Base-by-base conservation (phyloP, 2,888 invertebrate genomes). In the Dermolepida albohirtum region DNA sequence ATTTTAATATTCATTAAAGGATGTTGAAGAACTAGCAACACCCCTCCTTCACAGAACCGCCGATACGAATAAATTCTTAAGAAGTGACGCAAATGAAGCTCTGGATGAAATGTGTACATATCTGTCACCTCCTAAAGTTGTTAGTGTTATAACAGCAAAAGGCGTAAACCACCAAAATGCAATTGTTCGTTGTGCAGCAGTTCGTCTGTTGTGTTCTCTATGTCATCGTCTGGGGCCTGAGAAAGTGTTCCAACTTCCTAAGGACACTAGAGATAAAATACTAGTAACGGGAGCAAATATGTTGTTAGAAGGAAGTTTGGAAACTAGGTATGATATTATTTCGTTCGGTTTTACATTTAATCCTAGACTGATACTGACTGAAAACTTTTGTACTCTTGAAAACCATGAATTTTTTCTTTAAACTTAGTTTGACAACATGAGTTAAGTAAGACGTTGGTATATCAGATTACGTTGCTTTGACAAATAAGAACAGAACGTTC, bases 31-130 rank as follows among this genome's bases (percentile, higher is more conserved):
- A 79, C 87, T 96, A 59, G 91, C 92, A 0, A 89, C 88, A 17
- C 91, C 93, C 8, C 84, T 98, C 67, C 86, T 98, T 34, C 92
- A 93, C 74, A 91, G 97, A 70, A 93, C 95, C 57, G 96, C 96
- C 0, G 98, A 98, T 79, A 97, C 96, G 6, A 97, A 97, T 84
- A 91, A 92, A 75, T 97, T 98, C 81, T 87, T 98, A 59, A 87
- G 97, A 17, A 93, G 93, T 40, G 98, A 98, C 82, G 94, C 96
- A 2, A 91, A 92, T 67, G 86, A 87, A 8, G 94, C 97, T 0
- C 83, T 98, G 47, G 92, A 91, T 75, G 87, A 89, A 11, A 91
- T 98, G 89, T 90, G 95, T 67, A 90, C 93, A 67, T 87, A 91
- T 69, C 87, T 94, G 14, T 89, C 90, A 29, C 88, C 92, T 5